Conservation (phyloP, 1,140 invertebrate species). For the Dreissena polymorpha region DNA sequence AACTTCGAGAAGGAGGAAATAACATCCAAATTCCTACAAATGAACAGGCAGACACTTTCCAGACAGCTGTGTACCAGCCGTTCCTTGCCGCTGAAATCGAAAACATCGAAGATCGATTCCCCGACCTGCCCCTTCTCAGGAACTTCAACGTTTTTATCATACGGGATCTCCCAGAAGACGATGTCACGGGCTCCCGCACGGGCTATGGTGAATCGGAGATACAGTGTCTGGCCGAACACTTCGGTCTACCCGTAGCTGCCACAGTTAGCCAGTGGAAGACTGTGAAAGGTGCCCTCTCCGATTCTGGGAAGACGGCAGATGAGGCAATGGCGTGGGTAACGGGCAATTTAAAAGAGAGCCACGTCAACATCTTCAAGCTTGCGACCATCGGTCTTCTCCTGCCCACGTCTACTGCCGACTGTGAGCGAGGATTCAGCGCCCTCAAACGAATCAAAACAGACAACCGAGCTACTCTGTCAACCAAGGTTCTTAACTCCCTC, state of each 20-base stretch:
- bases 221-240: slow-evolving; percentile 1
- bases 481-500: background rate
- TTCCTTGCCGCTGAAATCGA: background rate
- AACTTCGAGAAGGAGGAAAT: too few relatives aligned
- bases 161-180: background rate
- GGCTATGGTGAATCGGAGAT: background rate
- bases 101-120: too few relatives aligned
- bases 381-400: slow-evolving; percentile 12
- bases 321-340: slow-evolving; percentile 5
- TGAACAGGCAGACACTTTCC: too few relatives aligned
- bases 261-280: background rate
- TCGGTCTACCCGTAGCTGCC: background rate
- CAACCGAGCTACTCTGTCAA: background rate
- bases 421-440: slow-evolving; percentile 2
- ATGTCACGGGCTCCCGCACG: too few relatives aligned
- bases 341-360: background rate
- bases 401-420: slow-evolving; percentile 18
- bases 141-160: background rate
- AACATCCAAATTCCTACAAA: too few relatives aligned
- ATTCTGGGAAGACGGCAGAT: background rate
- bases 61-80: too few relatives aligned
- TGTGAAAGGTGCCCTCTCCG: background rate
- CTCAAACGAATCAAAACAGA: slow-evolving; percentile 1
- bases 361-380: background rate
- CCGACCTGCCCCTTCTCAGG: background rate